phyloP scores from a whole-genome alignment of 2,113 vertebrate species.

The Heterotilapia buettikoferi region DNA sequence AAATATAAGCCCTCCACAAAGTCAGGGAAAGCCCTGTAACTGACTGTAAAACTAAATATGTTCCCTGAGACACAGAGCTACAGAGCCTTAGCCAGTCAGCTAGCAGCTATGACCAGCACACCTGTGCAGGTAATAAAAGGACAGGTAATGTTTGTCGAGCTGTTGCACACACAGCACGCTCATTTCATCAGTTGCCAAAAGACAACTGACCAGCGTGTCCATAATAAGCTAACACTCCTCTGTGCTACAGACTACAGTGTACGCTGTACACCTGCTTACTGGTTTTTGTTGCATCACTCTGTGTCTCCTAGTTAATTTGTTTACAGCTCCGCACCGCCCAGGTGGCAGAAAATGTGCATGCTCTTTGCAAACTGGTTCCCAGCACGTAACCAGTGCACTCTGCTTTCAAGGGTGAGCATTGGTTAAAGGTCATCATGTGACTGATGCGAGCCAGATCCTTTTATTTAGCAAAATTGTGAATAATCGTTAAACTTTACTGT shows the following conservation, averaged over 20 bases:
- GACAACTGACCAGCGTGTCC: background rate
- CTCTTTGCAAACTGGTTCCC: background rate
- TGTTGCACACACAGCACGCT: background rate
- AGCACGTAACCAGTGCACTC: background rate
- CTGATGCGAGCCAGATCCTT: background rate
- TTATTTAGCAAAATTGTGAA: background rate
- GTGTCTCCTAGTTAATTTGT: background rate
- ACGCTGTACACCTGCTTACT: background rate
- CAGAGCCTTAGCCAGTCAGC: background rate
- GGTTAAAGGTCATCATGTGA: background rate
- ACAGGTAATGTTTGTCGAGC: background rate
- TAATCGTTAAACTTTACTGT: background rate
- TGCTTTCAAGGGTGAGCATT: background rate
- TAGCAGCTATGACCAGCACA: background rate
- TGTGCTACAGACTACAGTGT: background rate
- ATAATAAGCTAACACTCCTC: background rate
- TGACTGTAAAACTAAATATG: background rate
- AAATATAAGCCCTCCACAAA: background rate
- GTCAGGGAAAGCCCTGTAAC: background rate
- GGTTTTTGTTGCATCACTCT: background rate
- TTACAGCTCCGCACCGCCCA: background rate
- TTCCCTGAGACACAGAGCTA: background rate
- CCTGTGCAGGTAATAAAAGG: background rate
- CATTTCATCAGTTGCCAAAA: background rate
- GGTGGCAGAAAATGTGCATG: background rate